phyloP scores from a whole-genome alignment of 1,140 invertebrate species.

The Drosophila pectinifera region DNA sequence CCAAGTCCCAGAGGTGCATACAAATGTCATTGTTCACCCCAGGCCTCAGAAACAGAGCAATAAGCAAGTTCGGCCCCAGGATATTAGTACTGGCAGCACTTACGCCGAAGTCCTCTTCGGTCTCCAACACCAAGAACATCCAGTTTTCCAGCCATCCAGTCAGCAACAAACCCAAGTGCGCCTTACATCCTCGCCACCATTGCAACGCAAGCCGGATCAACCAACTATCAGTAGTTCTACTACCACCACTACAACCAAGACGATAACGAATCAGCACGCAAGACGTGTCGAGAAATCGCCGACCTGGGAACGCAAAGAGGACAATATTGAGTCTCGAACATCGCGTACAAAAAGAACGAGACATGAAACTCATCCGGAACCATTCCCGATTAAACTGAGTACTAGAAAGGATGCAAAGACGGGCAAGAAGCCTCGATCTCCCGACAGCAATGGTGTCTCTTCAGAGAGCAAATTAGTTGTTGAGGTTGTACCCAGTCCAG shows the following conservation, averaged over 20 bases:
- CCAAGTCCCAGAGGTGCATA: not conserved
- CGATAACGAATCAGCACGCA: conserved; percentile 44
- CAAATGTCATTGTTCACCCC: conserved; percentile 48
- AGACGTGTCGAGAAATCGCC: conserved; percentile 68
- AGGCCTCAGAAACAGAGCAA: conserved; percentile 45
- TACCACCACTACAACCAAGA: conserved; percentile 39
- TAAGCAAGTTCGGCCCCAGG: conserved; percentile 44
- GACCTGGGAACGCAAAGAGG: conserved; percentile 71
- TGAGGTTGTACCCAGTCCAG: not conserved
- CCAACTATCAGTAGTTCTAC: conserved; percentile 27
- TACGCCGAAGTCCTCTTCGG: conserved; percentile 83
- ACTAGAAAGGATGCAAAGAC: conserved; percentile 59
- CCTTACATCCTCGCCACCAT: conserved; percentile 54
- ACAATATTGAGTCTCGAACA: conserved; percentile 57
- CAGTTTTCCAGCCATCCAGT: conserved; percentile 87
- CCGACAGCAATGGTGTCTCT: conserved; percentile 48
- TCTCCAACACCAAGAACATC: conserved; percentile 66
- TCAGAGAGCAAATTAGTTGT: conserved; percentile 15
- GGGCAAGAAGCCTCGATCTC: conserved; percentile 52
- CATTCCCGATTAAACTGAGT: conserved; percentile 65
- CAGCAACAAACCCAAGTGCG: conserved; percentile 83
- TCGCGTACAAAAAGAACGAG: conserved; percentile 53
- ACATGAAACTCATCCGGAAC: conserved; percentile 64
- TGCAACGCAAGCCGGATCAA: conserved; percentile 50
- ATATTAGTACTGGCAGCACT: conserved; percentile 70